A percentile compares a stretch with the other conserved stretches of the same genome.
phyloP scores from a whole-genome alignment of 2,797 vertebrate species.

The Acestrorhynchus altus region DNA sequence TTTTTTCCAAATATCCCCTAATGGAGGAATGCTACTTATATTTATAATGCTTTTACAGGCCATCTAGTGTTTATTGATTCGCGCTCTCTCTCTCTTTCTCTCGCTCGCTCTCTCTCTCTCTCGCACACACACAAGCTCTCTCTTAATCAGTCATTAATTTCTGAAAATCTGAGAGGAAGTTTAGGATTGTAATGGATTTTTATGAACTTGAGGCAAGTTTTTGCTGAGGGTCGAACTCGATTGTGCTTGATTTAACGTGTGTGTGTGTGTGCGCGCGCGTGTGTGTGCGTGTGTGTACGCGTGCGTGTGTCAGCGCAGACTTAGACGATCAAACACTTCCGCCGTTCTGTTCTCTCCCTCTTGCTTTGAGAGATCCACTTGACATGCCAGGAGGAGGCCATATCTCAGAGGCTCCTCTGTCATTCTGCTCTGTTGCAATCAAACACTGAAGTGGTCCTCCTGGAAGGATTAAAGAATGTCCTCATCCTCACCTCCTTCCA shows the following conservation, averaged over 20 bases:
- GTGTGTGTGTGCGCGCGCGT: neutral
- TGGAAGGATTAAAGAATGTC: conserved; percentile 61
- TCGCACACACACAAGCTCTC: conserved; percentile 66
- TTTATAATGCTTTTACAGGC: conserved; percentile 86
- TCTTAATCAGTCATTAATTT: conserved; percentile 65
- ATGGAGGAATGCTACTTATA: conserved; percentile 83
- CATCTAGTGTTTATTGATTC: conserved; percentile 83
- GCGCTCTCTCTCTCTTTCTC: conserved; percentile 60
- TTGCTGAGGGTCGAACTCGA: conserved; percentile 54
- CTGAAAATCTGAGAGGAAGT: conserved; percentile 68
- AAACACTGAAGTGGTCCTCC: conserved; percentile 56
- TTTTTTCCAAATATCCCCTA: conserved; percentile 79
- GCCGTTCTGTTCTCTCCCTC: conserved; percentile 13
- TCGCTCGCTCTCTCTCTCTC: conserved; percentile 64
- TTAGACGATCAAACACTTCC: conserved; percentile 43
- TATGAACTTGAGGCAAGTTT: conserved; percentile 58
- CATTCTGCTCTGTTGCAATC: conserved; percentile 50
- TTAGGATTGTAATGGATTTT: conserved; percentile 65
- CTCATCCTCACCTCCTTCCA: conserved; percentile 51
- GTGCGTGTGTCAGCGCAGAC: neutral
- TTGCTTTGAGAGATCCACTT: conserved; percentile 60
- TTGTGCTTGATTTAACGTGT: conserved; percentile 12
- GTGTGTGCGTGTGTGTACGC: neutral
- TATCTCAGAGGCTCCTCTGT: conserved; percentile 62
- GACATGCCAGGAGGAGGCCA: conserved; percentile 53